phyloP scores from a whole-genome alignment of 1,140 invertebrate genomes.

The Orius insidiosus region DNA sequence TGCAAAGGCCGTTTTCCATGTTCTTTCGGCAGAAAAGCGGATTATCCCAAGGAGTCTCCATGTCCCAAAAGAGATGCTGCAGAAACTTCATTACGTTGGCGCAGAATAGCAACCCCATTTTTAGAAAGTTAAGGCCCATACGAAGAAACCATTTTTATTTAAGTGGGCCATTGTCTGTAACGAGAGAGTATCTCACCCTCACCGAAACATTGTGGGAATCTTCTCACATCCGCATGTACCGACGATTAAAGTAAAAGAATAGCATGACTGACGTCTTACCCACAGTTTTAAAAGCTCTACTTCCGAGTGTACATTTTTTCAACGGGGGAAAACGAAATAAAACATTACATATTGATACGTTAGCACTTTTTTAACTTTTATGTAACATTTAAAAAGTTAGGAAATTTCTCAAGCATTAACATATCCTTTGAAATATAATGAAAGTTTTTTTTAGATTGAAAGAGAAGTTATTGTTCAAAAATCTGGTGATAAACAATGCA shows the following conservation, averaged over 20 bases:
- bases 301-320: neutral
- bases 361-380: too few relatives aligned
- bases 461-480: constrained; percentile 45
- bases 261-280: constrained; percentile 1
- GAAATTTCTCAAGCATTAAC: neutral
- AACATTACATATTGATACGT: neutral
- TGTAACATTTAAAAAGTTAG: neutral
- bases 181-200: neutral
- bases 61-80: too few relatives aligned
- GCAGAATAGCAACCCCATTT: neutral
- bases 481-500: constrained; percentile 50
- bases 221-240: neutral
- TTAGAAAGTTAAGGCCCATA: constrained; percentile 1
- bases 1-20: too few relatives aligned
- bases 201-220: neutral
- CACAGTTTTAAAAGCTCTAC: neutral
- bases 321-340: neutral
- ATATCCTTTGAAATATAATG: neutral
- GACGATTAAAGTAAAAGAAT: neutral
- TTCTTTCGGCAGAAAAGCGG: too few relatives aligned
- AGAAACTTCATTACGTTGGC: too few relatives aligned
- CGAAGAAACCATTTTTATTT: too few relatives aligned
- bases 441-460: constrained; percentile 40
- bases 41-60: too few relatives aligned
- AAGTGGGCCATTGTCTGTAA: too few relatives aligned